Percentiles rank a stretch among this genome's conserved stretches.
Conservation (phyloP, 2,888 invertebrate genomes). For the Galeopsomyia nigrocyanea region DNA sequence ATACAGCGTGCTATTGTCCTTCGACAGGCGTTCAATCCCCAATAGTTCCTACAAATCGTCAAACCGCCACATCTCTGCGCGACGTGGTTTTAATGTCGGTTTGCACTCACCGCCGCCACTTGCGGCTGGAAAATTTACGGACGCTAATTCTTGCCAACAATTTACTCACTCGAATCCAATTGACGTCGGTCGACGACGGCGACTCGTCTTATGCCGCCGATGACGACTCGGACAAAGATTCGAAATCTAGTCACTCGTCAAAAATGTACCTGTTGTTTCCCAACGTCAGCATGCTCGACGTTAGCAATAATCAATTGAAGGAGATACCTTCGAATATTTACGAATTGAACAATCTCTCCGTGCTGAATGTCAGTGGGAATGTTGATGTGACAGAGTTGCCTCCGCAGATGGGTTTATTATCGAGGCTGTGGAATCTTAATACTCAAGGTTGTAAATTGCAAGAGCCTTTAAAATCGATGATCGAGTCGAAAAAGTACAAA, state of each 20-base stretch:
- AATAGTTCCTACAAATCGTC: slow-evolving; percentile 65
- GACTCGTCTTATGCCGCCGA: slow-evolving; percentile 73
- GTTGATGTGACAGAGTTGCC: slow-evolving; percentile 88
- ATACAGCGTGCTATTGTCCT: slow-evolving; percentile 80
- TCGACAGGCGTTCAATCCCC: slow-evolving; percentile 51
- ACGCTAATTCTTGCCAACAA: slow-evolving; percentile 91
- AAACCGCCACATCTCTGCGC: slow-evolving; percentile 75
- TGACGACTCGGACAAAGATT: slow-evolving; percentile 66
- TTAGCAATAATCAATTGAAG: slow-evolving; percentile 86
- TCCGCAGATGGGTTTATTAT: slow-evolving; percentile 93
- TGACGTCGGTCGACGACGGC: slow-evolving; percentile 86
- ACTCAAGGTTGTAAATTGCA: slow-evolving; percentile 89
- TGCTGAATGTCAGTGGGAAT: slow-evolving; percentile 92
- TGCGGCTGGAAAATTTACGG: slow-evolving; percentile 83
- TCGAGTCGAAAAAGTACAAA: slow-evolving; percentile 92
- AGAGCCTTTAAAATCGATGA: slow-evolving; percentile 92
- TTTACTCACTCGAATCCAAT: slow-evolving; percentile 82
- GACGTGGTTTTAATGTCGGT: slow-evolving; percentile 84
- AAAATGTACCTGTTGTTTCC: slow-evolving; percentile 83
- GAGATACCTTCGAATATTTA: slow-evolving; percentile 88
- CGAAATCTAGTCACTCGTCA: slow-evolving; percentile 58
- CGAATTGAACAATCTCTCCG: slow-evolving; percentile 89
- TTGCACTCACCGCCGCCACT: slow-evolving; percentile 87
- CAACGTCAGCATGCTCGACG: slow-evolving; percentile 93
- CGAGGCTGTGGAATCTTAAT: slow-evolving; percentile 96